Evolutionary conservation across 2,797 vertebrate genomes (phyloP), one percentile per base, ranked within the genome.

Genomic region (Myiotriccus ornatus): DNA sequence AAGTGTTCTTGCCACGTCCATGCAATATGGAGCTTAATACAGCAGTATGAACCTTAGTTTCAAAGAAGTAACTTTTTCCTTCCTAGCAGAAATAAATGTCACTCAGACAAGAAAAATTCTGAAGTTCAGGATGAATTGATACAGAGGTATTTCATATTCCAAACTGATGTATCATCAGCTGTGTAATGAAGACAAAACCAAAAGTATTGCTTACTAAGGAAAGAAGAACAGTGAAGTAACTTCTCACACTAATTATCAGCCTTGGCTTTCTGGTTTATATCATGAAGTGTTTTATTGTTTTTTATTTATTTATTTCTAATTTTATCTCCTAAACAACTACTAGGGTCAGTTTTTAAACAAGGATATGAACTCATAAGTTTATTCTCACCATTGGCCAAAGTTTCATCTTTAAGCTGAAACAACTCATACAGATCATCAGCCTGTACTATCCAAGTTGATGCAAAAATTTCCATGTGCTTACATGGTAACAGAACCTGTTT

Each of bases 361-460:
- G 39, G 5, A 12, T 59, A 32, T 69, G 32, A 74, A 8, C 2
- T 74, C 32, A 39, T 27, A 62, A 44, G 53, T 57, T 57, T 76
- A 25, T 73, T 68, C 22, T 41, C 2, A 28, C 9, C 6, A 5
- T 35, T 82, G 17, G 8, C 25, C 81, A 43, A 65, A 65, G 24
- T 44, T 79, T 84, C 7, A 15, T 39, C 8, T 78, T 71, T 46
- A 70, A 60, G 6, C 5, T 62, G 50, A 84, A 70, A 22, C 7
- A 68, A 10, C 9, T 86, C 3, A 1, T 41, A 14, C 6, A 50
- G 19, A 21, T 56, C 39, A 77, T 70, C 43, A 76, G 4, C 22
- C 11, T 69, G 10, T 24, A 30, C 20, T 20, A 39, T 14, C 7
- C 27, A 47, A 64, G n/a, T 24, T 0, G 0, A 62, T 57, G 43